Base-by-base conservation (phyloP, 2,113 vertebrate species). In the Periophthalmus modestus region DNA sequence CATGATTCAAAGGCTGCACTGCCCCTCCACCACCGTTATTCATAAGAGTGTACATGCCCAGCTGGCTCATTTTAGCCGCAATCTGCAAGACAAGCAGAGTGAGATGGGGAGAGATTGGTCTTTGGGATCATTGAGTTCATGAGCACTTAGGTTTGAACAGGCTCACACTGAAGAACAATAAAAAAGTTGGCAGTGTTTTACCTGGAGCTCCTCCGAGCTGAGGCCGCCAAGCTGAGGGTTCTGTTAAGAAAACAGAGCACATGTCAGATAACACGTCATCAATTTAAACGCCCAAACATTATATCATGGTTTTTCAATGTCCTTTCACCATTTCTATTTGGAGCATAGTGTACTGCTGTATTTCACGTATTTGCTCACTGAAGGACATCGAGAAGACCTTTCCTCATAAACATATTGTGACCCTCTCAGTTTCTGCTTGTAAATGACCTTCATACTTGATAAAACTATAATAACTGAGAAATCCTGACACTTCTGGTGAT, bases 191-290 rank as follows among this genome's bases (percentile, higher is more conserved):
- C 72, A 74, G 46, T 19, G 81, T 67, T 86, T 67, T 86, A 93
- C 90, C 89, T 89, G 55, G 6, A 93, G 84, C 75, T 93, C 91
- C 73, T 93, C 91, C 7, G 82, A 93, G 81, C 89, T 92, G 1
- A 90, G 76, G 72, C 82, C 82, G 70, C 85, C 87, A 80, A 89
- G 79, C 18, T 68, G 46, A 36, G 81, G 59, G 63, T 55, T 83
- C 91, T 91, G 58, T 18, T 67, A 67, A 69, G 23, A 81, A n/a
- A 73, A 52, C 23, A 71, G 21, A 80, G 61, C 23, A 77, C 33
- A 77, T 50, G 19, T 77, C 23, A 75, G 74, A 68, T 61, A 46
- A 74, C 73, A 71, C 62, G 12, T 43, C 5, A 74, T 65, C 13
- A 33, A 15, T 34, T 34, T 0, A 18, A n/a, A n/a, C n/a, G 21